A percentile compares a stretch with the other conserved stretches of the same genome.
Evolutionary conservation across 2,888 invertebrate species (phyloP).

Genomic region (Octodonta nipae): DNA sequence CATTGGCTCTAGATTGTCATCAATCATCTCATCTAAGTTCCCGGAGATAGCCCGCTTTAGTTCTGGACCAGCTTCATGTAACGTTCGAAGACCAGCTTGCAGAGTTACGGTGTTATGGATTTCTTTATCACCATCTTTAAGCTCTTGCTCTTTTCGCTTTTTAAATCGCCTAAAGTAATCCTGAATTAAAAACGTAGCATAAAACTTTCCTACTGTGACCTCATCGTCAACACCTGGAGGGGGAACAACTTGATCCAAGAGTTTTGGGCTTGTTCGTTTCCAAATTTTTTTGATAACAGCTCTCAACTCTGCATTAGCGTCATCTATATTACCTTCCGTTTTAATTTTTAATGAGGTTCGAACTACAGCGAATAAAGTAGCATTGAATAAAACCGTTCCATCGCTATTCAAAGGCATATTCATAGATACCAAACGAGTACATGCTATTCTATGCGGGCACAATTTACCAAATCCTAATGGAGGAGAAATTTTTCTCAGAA

Average conservation of each 20-base stretch:
- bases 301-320: constrained; percentile 82
- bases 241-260: constrained; percentile 95
- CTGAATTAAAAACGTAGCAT: constrained; percentile 99
- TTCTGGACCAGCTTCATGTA: constrained; percentile 97
- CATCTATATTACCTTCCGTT: constrained; percentile 92
- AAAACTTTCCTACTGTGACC: constrained; percentile 98
- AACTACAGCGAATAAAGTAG: constrained; percentile 96
- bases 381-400: constrained; percentile 96
- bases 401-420: constrained; percentile 99
- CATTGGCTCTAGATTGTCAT: constrained; percentile 89
- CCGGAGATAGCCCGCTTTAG: constrained; percentile 96
- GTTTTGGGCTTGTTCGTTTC: constrained; percentile 90
- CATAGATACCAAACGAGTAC: constrained; percentile 97
- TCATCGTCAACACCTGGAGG: constrained; percentile 98
- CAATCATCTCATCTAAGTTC: constrained; percentile 83
- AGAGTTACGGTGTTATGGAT: constrained; percentile 81
- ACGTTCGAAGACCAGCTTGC: constrained; percentile 87
- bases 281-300: constrained; percentile 94
- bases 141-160: constrained; percentile 84
- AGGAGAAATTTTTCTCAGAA: constrained; percentile 95
- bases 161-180: constrained; percentile 98
- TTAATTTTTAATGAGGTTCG: constrained; percentile 92
- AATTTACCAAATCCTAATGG: constrained; percentile 97
- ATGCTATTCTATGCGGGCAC: constrained; percentile 97
- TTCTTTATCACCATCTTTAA: constrained; percentile 67